These are phyloP conservation scores for Nematopogon swammerdamellus DNA, from an alignment of 2,888 invertebrate species.

Conservation along the genomic window DNA sequence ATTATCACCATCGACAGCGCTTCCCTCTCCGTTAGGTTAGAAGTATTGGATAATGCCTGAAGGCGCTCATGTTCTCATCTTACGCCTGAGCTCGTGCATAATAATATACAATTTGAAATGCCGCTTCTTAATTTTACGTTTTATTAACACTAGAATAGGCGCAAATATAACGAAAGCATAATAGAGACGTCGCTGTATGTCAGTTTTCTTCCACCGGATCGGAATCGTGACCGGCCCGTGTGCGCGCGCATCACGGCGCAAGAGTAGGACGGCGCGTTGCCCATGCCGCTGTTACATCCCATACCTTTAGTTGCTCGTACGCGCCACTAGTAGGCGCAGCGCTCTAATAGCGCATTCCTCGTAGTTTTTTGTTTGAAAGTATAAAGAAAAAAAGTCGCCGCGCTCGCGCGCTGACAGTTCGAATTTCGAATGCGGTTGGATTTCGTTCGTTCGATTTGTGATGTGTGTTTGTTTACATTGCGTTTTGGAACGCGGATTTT, in stretches of 20 bases:
- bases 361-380: background rate
- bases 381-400: background rate
- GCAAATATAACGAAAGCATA: too few relatives aligned
- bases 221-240: background rate
- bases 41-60: too few relatives aligned
- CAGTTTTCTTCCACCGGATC: too few relatives aligned
- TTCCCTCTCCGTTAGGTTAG: too few relatives aligned
- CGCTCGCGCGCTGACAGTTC: background rate
- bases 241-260: background rate
- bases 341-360: constrained; percentile 1
- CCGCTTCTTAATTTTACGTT: too few relatives aligned
- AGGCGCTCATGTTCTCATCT: too few relatives aligned
- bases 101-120: too few relatives aligned
- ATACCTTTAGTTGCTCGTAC: constrained; percentile 10
- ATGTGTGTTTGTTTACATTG: background rate
- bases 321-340: constrained; percentile 12
- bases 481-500: background rate
- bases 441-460: background rate
- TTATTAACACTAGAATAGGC: too few relatives aligned
- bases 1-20: too few relatives aligned
- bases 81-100: too few relatives aligned
- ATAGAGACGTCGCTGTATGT: too few relatives aligned
- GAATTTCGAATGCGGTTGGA: background rate
- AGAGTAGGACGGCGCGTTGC: background rate
- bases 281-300: constrained; percentile 3